These are phyloP conservation scores for Rhinoptilus africanus DNA, from an alignment of 2,113 vertebrate species.

Conservation along the genomic window DNA sequence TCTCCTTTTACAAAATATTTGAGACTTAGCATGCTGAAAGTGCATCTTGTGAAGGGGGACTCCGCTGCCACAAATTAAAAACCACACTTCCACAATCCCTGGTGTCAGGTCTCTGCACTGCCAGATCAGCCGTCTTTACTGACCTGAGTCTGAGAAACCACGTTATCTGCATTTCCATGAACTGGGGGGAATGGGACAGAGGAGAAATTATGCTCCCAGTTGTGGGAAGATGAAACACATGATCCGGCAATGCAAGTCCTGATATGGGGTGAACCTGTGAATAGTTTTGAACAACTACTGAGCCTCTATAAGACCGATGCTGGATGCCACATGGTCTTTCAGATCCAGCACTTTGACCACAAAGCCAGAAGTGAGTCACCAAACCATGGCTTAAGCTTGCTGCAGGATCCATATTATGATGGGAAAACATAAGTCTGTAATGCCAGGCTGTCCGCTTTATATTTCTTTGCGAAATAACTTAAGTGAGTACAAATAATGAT, in stretches of 20 bases:
- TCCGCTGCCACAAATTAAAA: background rate
- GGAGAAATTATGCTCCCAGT: background rate
- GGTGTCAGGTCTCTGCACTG: background rate
- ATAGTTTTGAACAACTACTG: background rate
- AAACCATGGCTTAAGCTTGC: background rate
- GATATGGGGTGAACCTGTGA: background rate
- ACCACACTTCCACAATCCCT: fast-evolving
- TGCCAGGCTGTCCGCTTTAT: background rate
- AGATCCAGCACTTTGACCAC: background rate
- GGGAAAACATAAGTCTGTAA: background rate
- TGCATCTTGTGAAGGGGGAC: background rate
- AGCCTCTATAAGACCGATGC: background rate
- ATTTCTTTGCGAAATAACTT: background rate
- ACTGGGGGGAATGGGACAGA: background rate
- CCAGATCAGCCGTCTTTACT: background rate
- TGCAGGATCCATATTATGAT: background rate
- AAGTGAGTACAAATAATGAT: background rate
- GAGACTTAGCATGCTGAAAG: background rate
- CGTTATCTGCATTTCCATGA: background rate
- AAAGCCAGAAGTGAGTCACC: background rate
- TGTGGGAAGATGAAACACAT: background rate
- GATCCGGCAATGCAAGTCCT: background rate
- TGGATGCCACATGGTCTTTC: background rate
- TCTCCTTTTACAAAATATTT: background rate
- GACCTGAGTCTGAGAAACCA: background rate